phyloP scores from a whole-genome alignment of 2,888 invertebrate genomes.

The Metallyticus violacea region DNA sequence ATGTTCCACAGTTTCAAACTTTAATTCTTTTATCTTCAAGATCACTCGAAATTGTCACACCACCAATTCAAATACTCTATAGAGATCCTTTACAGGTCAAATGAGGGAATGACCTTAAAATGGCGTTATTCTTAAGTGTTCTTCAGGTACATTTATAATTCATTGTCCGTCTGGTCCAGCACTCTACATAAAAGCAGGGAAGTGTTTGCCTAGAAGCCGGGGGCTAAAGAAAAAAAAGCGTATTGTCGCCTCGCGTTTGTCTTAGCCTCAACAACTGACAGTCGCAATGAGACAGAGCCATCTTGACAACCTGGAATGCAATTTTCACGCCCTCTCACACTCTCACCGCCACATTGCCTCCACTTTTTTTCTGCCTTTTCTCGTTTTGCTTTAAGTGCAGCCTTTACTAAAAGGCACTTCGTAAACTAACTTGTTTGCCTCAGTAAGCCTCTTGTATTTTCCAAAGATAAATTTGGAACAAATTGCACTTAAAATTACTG shows the following conservation, averaged over 20 bases:
- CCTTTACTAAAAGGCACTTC: not conserved
- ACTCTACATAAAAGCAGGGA: not conserved
- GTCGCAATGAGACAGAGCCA: not conserved
- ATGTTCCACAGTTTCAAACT: too few relatives aligned
- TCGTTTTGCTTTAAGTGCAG: not conserved
- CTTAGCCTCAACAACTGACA: constrained; percentile 12
- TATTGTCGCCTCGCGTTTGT: not conserved
- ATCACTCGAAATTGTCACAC: too few relatives aligned
- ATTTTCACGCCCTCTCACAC: not conserved
- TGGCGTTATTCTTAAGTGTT: not conserved
- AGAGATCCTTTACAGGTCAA: too few relatives aligned
- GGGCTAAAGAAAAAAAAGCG: not conserved
- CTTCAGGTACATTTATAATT: not conserved
- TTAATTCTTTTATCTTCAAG: too few relatives aligned
- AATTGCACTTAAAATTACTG: too few relatives aligned
- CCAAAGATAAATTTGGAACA: too few relatives aligned
- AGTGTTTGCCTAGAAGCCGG: not conserved
- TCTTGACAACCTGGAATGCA: not conserved
- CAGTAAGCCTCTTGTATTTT: too few relatives aligned
- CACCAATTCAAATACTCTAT: too few relatives aligned
- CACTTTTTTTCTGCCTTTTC: not conserved
- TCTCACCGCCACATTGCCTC: not conserved
- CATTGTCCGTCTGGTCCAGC: not conserved
- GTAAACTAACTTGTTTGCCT: not conserved
- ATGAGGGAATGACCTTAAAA: not conserved